Base-by-base conservation (phyloP, 2,113 vertebrate genomes). In the Archilochus colubris region DNA sequence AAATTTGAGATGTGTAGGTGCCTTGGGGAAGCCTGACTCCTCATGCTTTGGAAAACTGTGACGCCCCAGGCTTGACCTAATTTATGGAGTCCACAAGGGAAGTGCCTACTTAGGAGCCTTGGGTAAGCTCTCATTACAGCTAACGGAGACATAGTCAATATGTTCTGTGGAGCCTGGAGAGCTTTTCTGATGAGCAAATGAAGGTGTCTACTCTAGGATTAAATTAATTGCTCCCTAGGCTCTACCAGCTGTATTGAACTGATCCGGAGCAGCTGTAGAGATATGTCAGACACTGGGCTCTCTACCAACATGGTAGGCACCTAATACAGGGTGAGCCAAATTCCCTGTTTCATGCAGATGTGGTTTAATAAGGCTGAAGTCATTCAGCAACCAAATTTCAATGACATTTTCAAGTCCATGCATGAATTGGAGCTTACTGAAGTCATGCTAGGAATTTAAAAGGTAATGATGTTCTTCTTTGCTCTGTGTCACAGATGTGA, bases 71-170 rank as follows among this genome's bases (percentile, higher is more conserved):
- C 58, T 82, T 28, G 7, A 11, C 21, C 9, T 23, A 3, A 5
- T 31, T 13, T 21, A 5, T 16, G 44, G 25, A 28, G 58, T 3
- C 3, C 5, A 0, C 15, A 6, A 15, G 15, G 25, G 28, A 6
- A n/a, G 14, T 3, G 50, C 50, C 19, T 17, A 0, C 2, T 24
- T 22, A 20, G 48, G 78, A 55, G 27, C 46, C 1, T 4, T 4
- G 53, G 21, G 20, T 23, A 1, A 21, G 23, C 14, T 21, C 15
- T 10, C 22, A 4, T 40, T 50, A 6, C 12, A 18, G 63, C 33
- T 50, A 24, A 17, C 0, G 7, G 57, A 18, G 64, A 7, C 1
- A 0, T 7, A 48, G 67, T 2, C 46, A 31, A 1, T 8, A 10
- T 1, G 1, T 7, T 6, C 21, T 8, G n/a, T 4, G 0, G 51